These are phyloP conservation scores for Halcyon malimbica DNA, from an alignment of 2,113 vertebrate genomes.

Conservation along the genomic window DNA sequence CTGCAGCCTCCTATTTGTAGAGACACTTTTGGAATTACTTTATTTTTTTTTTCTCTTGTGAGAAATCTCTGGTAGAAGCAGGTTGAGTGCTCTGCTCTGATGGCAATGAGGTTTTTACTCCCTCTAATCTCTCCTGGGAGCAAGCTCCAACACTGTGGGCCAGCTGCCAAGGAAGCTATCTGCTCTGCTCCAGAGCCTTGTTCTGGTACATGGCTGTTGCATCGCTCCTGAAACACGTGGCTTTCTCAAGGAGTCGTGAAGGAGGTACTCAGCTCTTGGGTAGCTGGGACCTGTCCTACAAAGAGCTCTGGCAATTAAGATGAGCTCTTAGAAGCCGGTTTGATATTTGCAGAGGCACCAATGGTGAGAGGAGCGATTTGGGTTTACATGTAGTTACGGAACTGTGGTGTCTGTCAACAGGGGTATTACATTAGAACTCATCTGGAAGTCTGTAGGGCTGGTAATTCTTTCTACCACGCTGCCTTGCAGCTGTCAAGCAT, in stretches of 20 bases:
- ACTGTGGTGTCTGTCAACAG: neutral
- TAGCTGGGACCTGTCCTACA: neutral
- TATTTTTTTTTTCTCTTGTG: neutral
- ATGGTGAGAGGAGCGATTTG: neutral
- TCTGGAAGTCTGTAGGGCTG: neutral
- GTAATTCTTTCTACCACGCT: neutral
- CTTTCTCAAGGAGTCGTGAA: neutral
- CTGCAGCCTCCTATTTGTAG: neutral
- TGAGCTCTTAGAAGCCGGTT: neutral
- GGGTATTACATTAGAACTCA: neutral
- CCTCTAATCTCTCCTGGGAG: conserved; percentile 28
- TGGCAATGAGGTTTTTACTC: conserved; percentile 9
- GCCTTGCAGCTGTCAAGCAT: neutral
- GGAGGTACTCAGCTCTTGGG: neutral
- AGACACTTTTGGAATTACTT: neutral
- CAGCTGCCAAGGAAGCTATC: conserved; percentile 49
- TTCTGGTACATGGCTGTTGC: neutral
- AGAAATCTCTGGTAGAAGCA: conserved; percentile 41
- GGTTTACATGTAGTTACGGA: neutral
- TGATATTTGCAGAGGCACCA: neutral
- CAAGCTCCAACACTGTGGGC: neutral
- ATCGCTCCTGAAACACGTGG: neutral
- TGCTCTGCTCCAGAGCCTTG: conserved; percentile 38
- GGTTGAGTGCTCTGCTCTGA: conserved; percentile 15
- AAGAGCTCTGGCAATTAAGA: neutral